Evolutionary conservation across 2,113 vertebrate genomes (phyloP).

Genomic region (Takifugu flavidus): DNA sequence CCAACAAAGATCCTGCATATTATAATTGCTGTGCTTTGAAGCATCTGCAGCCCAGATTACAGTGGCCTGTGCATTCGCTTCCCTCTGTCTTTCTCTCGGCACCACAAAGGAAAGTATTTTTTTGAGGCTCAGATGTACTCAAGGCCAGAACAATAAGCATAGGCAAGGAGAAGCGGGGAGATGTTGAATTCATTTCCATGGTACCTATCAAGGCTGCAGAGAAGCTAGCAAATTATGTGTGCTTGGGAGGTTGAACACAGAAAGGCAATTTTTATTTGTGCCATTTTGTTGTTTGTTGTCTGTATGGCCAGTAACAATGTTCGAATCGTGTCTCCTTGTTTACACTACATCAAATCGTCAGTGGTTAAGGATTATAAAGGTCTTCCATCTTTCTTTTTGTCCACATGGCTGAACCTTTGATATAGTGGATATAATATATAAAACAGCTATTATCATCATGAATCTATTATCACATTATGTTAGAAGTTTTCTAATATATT

Average conservation of each 20-base stretch:
- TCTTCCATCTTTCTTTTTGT: background rate
- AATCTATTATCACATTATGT: background rate
- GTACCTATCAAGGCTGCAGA: constrained; percentile 42
- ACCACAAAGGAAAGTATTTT: constrained; percentile 30
- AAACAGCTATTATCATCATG: background rate
- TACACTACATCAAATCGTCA: constrained; percentile 12
- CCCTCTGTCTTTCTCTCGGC: constrained; percentile 23
- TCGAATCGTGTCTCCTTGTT: constrained; percentile 5
- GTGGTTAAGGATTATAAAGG: background rate
- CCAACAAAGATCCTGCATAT: constrained; percentile 42
- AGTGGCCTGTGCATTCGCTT: constrained; percentile 30
- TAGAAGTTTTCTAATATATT: constrained; percentile 1
- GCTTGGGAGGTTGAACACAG: constrained; percentile 40
- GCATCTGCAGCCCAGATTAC: constrained; percentile 41
- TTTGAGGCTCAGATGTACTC: constrained; percentile 24
- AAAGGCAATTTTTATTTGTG: constrained; percentile 22
- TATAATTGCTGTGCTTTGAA: constrained; percentile 49
- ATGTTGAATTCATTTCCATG: constrained; percentile 60
- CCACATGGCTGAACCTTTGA: background rate
- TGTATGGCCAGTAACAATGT: constrained; percentile 19
- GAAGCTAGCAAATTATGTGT: constrained; percentile 42
- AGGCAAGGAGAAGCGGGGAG: constrained; percentile 34
- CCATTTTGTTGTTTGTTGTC: constrained; percentile 3
- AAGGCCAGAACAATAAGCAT: constrained; percentile 48
- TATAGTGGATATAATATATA: background rate